Evolutionary conservation across 2,888 invertebrate genomes (phyloP).

Genomic region (Hanleya hanleyi): DNA sequence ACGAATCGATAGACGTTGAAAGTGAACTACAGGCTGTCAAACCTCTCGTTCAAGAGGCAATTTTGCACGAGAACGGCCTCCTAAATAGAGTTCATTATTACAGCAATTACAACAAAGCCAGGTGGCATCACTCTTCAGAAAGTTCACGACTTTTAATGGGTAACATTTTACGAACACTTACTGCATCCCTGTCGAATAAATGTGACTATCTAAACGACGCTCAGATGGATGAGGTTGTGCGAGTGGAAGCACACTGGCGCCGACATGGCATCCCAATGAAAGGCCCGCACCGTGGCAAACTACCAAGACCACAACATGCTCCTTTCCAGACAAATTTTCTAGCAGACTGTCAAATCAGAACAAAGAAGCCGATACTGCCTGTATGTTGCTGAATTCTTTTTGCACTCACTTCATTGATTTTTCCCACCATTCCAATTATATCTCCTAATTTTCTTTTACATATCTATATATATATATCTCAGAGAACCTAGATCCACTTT

Average conservation of each 20-base stretch:
- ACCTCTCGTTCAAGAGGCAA: slow-evolving; percentile 79
- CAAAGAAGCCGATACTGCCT: slow-evolving; percentile 81
- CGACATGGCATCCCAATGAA: slow-evolving; percentile 47
- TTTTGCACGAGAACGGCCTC: slow-evolving; percentile 65
- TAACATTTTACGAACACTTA: background rate
- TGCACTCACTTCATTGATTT: too few species aligned
- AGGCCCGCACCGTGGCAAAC: background rate
- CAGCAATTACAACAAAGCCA: background rate
- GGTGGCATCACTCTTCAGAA: background rate
- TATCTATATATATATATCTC: too few species aligned
- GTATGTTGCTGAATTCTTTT: too few species aligned
- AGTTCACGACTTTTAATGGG: background rate
- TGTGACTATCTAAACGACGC: slow-evolving; percentile 51
- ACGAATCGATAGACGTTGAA: slow-evolving; percentile 74
- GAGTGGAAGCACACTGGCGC: slow-evolving; percentile 89
- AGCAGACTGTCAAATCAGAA: slow-evolving; percentile 83
- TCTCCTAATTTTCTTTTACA: too few species aligned
- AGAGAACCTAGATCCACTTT: too few species aligned
- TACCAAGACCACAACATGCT: background rate
- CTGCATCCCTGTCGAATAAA: slow-evolving; percentile 24
- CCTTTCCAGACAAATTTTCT: slow-evolving; percentile 79
- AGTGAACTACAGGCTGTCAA: slow-evolving; percentile 74
- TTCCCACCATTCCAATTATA: too few species aligned
- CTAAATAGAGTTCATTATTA: background rate
- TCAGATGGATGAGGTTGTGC: slow-evolving; percentile 84